Evolutionary conservation across 2,797 vertebrate species (phyloP).

Genomic region (Lagorchestes hirsutus): DNA sequence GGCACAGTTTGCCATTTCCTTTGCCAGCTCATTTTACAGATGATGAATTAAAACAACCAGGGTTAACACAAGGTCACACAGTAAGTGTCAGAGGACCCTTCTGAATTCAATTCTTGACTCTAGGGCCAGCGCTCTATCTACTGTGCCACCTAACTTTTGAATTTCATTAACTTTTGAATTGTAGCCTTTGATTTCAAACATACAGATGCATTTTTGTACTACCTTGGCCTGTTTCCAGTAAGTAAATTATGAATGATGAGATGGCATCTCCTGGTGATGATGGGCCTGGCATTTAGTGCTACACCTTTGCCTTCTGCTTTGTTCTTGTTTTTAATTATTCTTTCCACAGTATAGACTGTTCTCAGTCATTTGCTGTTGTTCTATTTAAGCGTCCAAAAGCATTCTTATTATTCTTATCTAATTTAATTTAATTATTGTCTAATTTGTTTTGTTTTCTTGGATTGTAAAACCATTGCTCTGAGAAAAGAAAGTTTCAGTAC

Average conservation of each 20-base stretch:
- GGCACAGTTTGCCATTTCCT: neutral
- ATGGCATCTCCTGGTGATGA: neutral
- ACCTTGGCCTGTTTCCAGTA: neutral
- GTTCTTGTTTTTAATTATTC: slow-evolving; percentile 36
- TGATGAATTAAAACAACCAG: neutral
- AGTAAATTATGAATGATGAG: neutral
- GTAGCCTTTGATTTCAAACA: neutral
- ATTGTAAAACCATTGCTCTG: slow-evolving; percentile 4
- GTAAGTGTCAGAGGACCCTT: neutral
- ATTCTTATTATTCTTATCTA: slow-evolving; percentile 16
- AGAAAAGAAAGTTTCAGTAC: slow-evolving; percentile 25
- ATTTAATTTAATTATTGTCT: neutral
- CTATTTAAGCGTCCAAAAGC: slow-evolving; percentile 36
- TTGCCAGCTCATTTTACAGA: neutral
- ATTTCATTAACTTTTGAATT: neutral
- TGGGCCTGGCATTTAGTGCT: neutral
- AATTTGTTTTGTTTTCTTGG: slow-evolving; percentile 29
- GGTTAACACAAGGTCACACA: neutral
- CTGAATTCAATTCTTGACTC: neutral
- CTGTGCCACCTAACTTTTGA: neutral
- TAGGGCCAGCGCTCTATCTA: neutral
- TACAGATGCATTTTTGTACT: neutral
- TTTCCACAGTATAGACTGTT: neutral
- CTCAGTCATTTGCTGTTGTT: slow-evolving; percentile 16
- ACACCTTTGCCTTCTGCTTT: neutral